Base-by-base conservation (phyloP, 2,888 invertebrate genomes). In the Imbricaverruca yamaguchii region DNA sequence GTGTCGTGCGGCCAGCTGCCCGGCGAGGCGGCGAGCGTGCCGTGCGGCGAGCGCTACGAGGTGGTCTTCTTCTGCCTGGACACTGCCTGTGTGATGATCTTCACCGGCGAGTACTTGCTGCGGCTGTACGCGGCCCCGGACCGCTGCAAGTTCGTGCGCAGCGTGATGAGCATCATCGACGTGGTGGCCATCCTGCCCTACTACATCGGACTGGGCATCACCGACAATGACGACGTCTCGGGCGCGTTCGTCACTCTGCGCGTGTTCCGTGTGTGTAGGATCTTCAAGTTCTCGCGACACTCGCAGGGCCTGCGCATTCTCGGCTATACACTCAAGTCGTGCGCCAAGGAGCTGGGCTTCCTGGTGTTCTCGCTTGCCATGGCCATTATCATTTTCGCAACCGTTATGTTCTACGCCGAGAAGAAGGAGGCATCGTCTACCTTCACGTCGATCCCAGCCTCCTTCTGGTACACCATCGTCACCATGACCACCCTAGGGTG, bases 381-480 rank as follows among this genome's bases (percentile, higher is more conserved):
- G 98, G 99, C 99, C 86, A 99, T 99, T 88, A 98, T 99, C 86
- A 99, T 99, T 87, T 99, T 99, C 89, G 98, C 99, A 84, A 99
- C 99, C 69, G 97, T 99, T 85, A 99, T 99, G 98, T 99, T 97
- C 90, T 99, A 99, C 90, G 98, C 98, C 81, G 99, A 99, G 91
- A 99, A 99, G 90, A 98, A 98, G 88, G 98, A 97, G 84, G 93
- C 93, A 86, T 93, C 94, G 86, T 98, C 98, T 81, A 95, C 95
- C 88, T 99, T 99, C 91, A 98, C 97, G 84, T 98, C 97, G 88
- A 99, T 99, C 90, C 99, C 99, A 83, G 97, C 98, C 81, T 98
- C 99, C 85, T 99, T 99, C 89, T 99, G 99, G 99, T 99, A 99
- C 90, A 99, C 99, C 87, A 99, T 99, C 87, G 99, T 99, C 87